Conservation (phyloP, 2,113 vertebrate genomes). For the Bucco capensis region DNA sequence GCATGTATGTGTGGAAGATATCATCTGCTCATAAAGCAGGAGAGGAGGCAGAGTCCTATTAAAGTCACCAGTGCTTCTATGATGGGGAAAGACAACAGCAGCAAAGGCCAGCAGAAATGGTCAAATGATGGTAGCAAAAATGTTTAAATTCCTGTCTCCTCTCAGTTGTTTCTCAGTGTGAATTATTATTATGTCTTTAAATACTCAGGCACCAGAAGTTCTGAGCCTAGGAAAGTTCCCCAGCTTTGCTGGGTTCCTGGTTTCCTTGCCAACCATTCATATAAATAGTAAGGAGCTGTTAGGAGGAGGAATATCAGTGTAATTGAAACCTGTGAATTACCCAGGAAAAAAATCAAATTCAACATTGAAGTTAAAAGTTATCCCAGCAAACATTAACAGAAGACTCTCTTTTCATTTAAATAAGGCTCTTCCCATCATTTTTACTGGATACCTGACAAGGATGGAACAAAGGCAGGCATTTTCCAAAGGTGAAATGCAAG, state of each 20-base stretch:
- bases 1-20: slow-evolving; percentile 12
- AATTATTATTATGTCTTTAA: not conserved
- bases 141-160: not conserved
- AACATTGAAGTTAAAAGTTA: slow-evolving; percentile 6
- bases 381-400: not conserved
- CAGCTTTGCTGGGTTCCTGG: slow-evolving; percentile 11
- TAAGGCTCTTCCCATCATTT: not conserved
- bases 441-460: not conserved
- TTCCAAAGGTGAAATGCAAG: not conserved
- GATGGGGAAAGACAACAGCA: not conserved
- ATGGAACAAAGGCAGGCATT: not conserved
- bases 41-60: slow-evolving; percentile 39
- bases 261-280: slow-evolving; percentile 67
- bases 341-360: not conserved
- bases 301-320: not conserved
- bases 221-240: slow-evolving; percentile 11
- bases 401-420: slow-evolving; percentile 3
- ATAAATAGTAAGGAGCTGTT: slow-evolving; percentile 47
- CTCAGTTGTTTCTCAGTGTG: not conserved
- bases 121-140: slow-evolving; percentile 7
- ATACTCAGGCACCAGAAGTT: slow-evolving; percentile 14
- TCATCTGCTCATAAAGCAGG: slow-evolving; percentile 33
- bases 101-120: not conserved
- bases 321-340: not conserved
- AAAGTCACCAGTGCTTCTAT: not conserved